Evolutionary conservation across 1,140 invertebrate genomes (phyloP), one percentile per base, ranked within the genome.

Genomic region (Drosophila miranda): DNA sequence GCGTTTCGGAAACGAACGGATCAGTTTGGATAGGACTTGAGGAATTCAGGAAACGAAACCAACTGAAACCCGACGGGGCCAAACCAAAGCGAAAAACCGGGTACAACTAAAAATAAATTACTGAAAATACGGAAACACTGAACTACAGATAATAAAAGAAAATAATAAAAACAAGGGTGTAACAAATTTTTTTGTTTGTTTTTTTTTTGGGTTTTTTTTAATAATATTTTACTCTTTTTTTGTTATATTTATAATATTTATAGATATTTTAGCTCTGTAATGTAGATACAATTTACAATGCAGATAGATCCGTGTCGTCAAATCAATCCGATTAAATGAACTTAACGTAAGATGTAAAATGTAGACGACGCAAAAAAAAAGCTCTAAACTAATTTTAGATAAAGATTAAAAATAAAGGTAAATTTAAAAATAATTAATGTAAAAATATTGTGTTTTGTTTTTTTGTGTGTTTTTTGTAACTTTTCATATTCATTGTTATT

Each of bases 201-300:
- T 48, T 61, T 56, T 83, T 78, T 78, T 75, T 62, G 52, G 50
- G 45, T 28, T 68, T 69, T 81, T 82, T 84, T 84, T 84, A 74
- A 76, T 84, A 84, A 84, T 86, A 86, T 86, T 84, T 84, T 86
- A 86, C 81, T 76, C 67, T 84, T 84, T 84, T 82, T 84, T 84
- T 83, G 81, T 78, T 75, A 82, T 82, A 79, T 83, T 77, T 87
- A 77, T 70, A 80, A 74, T 73, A 74, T 74, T 74, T 83, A 84
- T 84, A 68, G 55, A 75, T 75, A 75, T 64, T 75, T 84, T 84
- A 83, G 76, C 66, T 79, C 72, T 69, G 59, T 83, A 83, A 84
- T 83, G 79, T 83, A 83, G 79, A 75, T 83, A 84, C 71, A 83
- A 83, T 83, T 61, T 83, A 83, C 80, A 83, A 62, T 80, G 80